phyloP scores from a whole-genome alignment of 2,888 invertebrate genomes.

The Pristionchus entomophagus region DNA sequence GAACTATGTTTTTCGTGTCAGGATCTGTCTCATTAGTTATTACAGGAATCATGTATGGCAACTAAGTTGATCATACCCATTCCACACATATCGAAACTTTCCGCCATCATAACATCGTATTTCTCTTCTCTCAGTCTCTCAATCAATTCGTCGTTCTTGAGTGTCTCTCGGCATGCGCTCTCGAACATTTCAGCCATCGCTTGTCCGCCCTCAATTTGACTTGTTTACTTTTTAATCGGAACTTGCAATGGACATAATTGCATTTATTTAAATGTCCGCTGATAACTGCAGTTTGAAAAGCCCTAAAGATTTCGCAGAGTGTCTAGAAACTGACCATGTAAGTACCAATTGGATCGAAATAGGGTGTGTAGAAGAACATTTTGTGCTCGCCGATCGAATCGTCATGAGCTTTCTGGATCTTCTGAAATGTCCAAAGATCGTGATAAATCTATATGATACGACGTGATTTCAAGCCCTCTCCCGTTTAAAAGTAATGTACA shows the following conservation, averaged over 20 bases:
- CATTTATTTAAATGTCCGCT: background rate
- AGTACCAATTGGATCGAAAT: background rate
- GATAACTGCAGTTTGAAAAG: background rate
- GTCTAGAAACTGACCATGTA: conserved; percentile 24
- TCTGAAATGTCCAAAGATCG: no score
- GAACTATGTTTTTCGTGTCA: background rate
- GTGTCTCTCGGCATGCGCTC: background rate
- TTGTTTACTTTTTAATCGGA: background rate
- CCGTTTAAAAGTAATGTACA: background rate
- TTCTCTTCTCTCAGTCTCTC: conserved; percentile 10
- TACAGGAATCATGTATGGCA: no score
- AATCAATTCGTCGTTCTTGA: conserved; percentile 18
- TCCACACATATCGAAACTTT: conserved; percentile 27
- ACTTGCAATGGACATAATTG: background rate
- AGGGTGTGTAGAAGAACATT: conserved; percentile 9
- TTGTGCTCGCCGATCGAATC: conserved; percentile 25
- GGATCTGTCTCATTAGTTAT: no score
- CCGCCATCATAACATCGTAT: conserved; percentile 23
- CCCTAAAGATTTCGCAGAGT: no score
- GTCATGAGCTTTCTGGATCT: background rate
- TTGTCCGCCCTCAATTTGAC: background rate
- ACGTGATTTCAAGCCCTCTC: no score
- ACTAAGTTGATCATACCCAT: background rate
- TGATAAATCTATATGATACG: no score
- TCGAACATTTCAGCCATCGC: conserved; percentile 18